These are phyloP conservation scores for Saguinus midas DNA, from an alignment of 2,113 vertebrate genomes.

Conservation along the genomic window DNA sequence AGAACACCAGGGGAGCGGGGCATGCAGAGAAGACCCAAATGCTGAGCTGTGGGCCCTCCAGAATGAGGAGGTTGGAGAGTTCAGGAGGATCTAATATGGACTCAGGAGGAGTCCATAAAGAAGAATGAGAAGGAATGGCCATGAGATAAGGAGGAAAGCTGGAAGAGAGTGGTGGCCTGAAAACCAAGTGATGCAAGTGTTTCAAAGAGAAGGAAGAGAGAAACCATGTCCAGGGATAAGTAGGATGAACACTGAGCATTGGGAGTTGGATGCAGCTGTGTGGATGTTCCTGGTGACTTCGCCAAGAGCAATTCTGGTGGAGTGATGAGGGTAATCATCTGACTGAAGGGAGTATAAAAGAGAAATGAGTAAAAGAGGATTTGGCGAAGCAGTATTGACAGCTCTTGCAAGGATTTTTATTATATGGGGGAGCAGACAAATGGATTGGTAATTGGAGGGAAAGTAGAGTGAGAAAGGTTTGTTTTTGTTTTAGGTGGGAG, in stretches of 20 bases:
- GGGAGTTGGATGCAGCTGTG: not conserved
- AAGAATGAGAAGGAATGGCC: not conserved
- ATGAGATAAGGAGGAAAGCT: not conserved
- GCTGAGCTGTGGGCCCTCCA: not conserved
- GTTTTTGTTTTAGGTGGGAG: not conserved
- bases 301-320: not conserved
- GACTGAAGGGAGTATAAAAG: not conserved
- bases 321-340: not conserved
- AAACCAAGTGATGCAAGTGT: not conserved
- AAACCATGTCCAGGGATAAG: rapidly evolving
- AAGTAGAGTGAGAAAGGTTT: not conserved
- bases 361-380: not conserved
- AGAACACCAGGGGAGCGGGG: not conserved
- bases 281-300: not conserved
- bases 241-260: rapidly evolving
- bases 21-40: not conserved
- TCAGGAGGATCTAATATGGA: not conserved
- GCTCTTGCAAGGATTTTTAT: not conserved
- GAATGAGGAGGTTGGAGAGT: not conserved
- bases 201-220: not conserved
- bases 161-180: not conserved
- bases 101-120: not conserved
- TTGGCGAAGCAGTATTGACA: not conserved
- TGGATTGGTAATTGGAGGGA: not conserved
- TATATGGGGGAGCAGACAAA: not conserved